Percentiles rank a stretch among this genome's conserved stretches.
Evolutionary conservation across 2,888 invertebrate genomes (phyloP).

Genomic region (Drosophila formosana): DNA sequence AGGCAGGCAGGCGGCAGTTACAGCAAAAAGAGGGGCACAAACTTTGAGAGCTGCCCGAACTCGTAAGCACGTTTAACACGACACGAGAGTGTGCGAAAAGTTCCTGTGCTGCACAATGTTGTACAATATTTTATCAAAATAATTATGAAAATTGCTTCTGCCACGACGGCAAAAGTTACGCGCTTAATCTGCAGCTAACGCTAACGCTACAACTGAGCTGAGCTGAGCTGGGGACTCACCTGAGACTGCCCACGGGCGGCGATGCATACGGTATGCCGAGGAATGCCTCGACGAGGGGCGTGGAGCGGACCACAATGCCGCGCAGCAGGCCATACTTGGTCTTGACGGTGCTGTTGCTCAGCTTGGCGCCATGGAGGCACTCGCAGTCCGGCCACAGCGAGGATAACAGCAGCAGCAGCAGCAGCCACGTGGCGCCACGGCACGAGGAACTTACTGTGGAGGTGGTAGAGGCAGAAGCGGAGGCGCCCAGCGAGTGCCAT

Average conservation of each 20-base stretch:
- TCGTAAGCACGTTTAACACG: conserved; percentile 9
- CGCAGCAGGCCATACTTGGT: conserved; percentile 96
- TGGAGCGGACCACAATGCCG: conserved; percentile 92
- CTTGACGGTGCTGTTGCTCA: conserved; percentile 89
- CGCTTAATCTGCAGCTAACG: conserved; percentile 2
- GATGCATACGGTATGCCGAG: conserved; percentile 97
- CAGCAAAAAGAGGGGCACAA: neutral
- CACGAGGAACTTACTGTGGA: neutral
- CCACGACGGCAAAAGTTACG: conserved; percentile 38
- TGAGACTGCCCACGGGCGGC: conserved; percentile 94
- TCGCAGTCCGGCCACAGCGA: conserved; percentile 78
- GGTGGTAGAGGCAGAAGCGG: conserved; percentile 5
- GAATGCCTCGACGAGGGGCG: conserved; percentile 94
- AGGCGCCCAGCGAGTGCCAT: conserved; percentile 46
- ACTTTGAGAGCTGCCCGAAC: neutral
- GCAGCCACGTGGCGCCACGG: conserved; percentile 39
- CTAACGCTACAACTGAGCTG: neutral
- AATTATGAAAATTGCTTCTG: conserved; percentile 76
- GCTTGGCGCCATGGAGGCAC: conserved; percentile 85
- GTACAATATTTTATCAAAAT: conserved; percentile 67
- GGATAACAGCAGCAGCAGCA: conserved; percentile 74
- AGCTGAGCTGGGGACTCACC: conserved; percentile 86
- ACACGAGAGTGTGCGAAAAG: conserved; percentile 35
- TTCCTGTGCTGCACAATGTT: conserved; percentile 17
- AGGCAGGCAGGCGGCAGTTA: neutral